phyloP scores from a whole-genome alignment of 2,113 vertebrate genomes.

The Zapus hudsonius region DNA sequence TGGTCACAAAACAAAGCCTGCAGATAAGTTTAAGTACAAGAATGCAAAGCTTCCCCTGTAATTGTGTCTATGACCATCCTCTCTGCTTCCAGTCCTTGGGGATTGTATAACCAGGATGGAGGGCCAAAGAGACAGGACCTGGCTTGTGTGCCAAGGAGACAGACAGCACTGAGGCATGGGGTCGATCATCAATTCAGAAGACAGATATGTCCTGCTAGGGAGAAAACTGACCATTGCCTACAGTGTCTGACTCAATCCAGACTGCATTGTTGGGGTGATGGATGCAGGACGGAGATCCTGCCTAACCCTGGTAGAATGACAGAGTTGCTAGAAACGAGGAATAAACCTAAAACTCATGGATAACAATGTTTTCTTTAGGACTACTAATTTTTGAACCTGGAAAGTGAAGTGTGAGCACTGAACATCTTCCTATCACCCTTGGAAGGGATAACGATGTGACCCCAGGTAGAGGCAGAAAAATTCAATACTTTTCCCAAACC shows the following conservation, averaged over 20 bases:
- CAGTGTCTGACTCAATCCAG: not conserved
- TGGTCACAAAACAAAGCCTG: not conserved
- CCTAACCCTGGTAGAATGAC: not conserved
- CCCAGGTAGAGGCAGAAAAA: not conserved
- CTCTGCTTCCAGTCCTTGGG: not conserved
- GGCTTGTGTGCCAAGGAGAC: not conserved
- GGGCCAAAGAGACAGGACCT: not conserved
- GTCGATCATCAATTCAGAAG: not conserved
- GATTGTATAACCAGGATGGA: not conserved
- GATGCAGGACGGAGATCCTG: not conserved
- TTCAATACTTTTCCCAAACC: not conserved
- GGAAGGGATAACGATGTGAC: not conserved
- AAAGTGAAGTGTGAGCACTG: not conserved
- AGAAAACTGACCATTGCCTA: not conserved
- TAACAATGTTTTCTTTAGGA: not conserved
- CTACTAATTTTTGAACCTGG: not conserved
- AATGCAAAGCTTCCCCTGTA: not conserved
- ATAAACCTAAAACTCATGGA: not conserved
- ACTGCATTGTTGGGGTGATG: no score
- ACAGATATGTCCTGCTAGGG: no score
- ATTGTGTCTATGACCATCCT: not conserved
- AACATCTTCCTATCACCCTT: not conserved
- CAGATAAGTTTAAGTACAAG: not conserved
- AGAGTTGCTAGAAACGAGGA: not conserved
- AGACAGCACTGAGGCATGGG: fast-evolving